phyloP scores from a whole-genome alignment of 1,140 invertebrate genomes.

The Diabrotica undecimpunctata region DNA sequence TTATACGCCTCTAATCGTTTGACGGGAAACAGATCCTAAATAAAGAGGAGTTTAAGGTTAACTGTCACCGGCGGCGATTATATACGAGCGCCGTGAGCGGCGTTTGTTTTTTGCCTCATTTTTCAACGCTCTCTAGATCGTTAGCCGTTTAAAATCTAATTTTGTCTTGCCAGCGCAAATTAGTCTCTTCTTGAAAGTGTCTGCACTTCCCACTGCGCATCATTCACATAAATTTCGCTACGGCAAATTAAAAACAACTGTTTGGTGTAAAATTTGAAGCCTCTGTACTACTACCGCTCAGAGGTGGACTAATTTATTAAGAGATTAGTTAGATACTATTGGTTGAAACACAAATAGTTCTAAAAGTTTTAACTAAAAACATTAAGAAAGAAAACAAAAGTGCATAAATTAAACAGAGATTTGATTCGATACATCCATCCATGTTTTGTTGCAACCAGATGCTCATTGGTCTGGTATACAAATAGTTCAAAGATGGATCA shows the following conservation, averaged over 20 bases:
- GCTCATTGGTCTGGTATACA: no score
- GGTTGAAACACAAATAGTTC: no score
- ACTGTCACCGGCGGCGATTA: constrained; percentile 27
- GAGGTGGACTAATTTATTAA: background rate
- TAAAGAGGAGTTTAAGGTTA: constrained; percentile 17
- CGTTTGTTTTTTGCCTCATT: constrained; percentile 40
- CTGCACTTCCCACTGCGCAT: constrained; percentile 40
- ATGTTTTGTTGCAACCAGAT: no score
- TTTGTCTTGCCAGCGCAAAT: constrained; percentile 44
- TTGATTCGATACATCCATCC: no score
- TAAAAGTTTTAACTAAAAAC: no score
- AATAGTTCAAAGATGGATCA: no score
- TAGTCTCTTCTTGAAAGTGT: constrained; percentile 41
- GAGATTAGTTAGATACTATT: no score
- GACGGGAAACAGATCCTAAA: constrained; percentile 24
- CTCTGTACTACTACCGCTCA: constrained; percentile 7
- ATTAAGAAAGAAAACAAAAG: no score
- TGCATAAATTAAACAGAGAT: no score
- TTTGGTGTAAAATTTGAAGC: constrained; percentile 38
- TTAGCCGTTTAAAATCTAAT: constrained; percentile 48
- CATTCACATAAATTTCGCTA: constrained; percentile 43
- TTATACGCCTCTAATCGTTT: constrained; percentile 34
- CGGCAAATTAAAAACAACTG: constrained; percentile 48
- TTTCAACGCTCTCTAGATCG: constrained; percentile 43
- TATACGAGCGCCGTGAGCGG: constrained; percentile 30